A percentile compares a stretch with the other conserved stretches of the same genome.
phyloP scores from a whole-genome alignment of 2,113 vertebrate genomes.

The Oriolus oriolus region DNA sequence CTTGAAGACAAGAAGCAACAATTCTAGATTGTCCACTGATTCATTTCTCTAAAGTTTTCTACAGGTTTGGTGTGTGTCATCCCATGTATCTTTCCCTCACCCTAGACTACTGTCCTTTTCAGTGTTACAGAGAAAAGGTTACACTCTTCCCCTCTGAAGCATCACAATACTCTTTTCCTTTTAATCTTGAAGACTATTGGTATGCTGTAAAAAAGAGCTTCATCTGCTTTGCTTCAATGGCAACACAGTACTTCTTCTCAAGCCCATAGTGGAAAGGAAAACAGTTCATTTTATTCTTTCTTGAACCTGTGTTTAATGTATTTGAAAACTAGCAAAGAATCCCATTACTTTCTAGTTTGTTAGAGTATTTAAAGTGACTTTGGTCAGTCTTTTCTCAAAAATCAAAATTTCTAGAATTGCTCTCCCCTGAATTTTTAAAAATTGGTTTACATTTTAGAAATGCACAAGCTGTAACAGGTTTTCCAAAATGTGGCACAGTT shows the following conservation, averaged over 20 bases:
- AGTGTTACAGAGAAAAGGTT: not conserved
- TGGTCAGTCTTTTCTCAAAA: not conserved
- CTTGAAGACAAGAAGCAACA: not conserved
- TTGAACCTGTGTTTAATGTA: not conserved
- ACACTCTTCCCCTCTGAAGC: not conserved
- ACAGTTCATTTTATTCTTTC: not conserved
- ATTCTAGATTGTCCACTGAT: not conserved
- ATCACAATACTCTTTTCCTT: not conserved
- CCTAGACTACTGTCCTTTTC: not conserved
- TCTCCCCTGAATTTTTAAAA: not conserved
- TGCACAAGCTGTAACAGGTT: not conserved
- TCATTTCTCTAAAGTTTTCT: not conserved
- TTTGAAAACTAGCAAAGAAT: not conserved
- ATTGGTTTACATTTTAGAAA: not conserved
- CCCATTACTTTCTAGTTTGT: not conserved
- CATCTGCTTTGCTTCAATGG: not conserved
- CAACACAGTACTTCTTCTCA: not conserved
- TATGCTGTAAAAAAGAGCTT: not conserved
- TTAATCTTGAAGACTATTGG: not conserved
- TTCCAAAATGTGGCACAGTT: not conserved
- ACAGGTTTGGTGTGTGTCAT: not conserved
- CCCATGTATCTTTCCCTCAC: fast-evolving
- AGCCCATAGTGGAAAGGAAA: not conserved
- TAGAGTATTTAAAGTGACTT: not conserved
- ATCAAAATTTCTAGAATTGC: not conserved